Base-by-base conservation (phyloP, 2,888 invertebrate genomes). In the Celastrina argiolus region DNA sequence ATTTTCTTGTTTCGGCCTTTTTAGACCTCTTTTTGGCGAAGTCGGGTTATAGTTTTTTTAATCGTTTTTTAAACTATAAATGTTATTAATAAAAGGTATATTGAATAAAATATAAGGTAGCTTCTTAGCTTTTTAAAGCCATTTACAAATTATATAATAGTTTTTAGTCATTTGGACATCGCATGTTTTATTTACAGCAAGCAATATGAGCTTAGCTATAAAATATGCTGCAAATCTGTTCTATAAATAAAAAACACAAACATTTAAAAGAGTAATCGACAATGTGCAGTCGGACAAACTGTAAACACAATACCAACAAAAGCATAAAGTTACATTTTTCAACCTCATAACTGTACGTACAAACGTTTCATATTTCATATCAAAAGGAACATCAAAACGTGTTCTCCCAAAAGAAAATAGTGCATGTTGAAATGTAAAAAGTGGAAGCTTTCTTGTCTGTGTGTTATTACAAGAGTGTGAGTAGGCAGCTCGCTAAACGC, bases 401-500 rank as follows among this genome's bases (percentile, higher is more conserved):
- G 69, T 70, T 69, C 70, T 68, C 81, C 83, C 81, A 82, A 84
- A 85, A 83, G 83, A 87, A 88, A 88, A 88, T 88, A 88, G 87
- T 88, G 83, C 83, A 84, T 82, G 81, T 81, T 76, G 82, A 80
- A 84, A 86, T 85, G 88, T 87, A 88, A 88, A 87, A 86, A 76
- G 74, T 74, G 76, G 80, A 82, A 83, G 82, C 80, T 65, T 65
- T 81, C 78, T 79, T 85, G 83, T 84, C 84, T 82, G 79, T 74
- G 74, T 76, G 71, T 72, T 69, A 64, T 69, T 71, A 70, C 79
- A 76, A 79, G 79, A 81, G 84, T 86, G 87, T 87, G 88, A 82
- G 90, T 87, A 88, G 88, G 84, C 85, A 81, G 87, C 61, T 61
- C 18, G 61, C 87, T 89, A 88, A 88, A 88, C 88, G 88, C 84